A percentile compares a stretch with the other conserved stretches of the same genome.
Evolutionary conservation across 2,797 vertebrate species (phyloP).

Genomic region (Neoniphon sammara): DNA sequence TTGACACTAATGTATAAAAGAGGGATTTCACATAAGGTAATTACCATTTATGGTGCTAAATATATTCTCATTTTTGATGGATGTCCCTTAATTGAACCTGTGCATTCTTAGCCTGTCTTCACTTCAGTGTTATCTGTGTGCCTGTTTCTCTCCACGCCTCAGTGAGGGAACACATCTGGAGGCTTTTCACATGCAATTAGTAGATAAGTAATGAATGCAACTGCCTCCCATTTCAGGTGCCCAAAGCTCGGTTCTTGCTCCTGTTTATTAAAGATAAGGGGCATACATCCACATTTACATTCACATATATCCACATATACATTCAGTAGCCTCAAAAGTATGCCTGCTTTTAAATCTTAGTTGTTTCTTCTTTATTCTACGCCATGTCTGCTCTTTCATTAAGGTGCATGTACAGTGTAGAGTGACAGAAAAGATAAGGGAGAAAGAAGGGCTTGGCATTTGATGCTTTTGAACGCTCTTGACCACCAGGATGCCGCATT

Average conservation of each 20-base stretch:
- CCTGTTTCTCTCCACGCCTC: slow-evolving; percentile 29
- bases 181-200: slow-evolving; percentile 65
- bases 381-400: no score
- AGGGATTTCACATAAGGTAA: neutral
- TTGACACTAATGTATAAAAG: neutral
- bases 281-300: slow-evolving; percentile 13
- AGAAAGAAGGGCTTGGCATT: neutral
- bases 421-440: no score
- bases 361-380: no score
- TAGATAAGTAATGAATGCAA: slow-evolving; percentile 68
- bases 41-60: neutral
- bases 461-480: neutral
- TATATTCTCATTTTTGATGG: slow-evolving; percentile 26
- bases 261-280: slow-evolving; percentile 59
- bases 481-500: neutral
- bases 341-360: neutral
- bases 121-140: slow-evolving; percentile 47
- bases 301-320: slow-evolving; percentile 13
- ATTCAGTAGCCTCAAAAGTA: neutral
- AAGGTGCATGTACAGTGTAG: no score
- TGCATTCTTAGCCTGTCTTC: slow-evolving; percentile 7
- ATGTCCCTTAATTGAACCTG: slow-evolving; percentile 60
- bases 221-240: slow-evolving; percentile 44
- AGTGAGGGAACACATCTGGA: slow-evolving; percentile 43
- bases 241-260: slow-evolving; percentile 39